phyloP scores from a whole-genome alignment of 2,888 invertebrate species.

The Oscheius myriophilus region DNA sequence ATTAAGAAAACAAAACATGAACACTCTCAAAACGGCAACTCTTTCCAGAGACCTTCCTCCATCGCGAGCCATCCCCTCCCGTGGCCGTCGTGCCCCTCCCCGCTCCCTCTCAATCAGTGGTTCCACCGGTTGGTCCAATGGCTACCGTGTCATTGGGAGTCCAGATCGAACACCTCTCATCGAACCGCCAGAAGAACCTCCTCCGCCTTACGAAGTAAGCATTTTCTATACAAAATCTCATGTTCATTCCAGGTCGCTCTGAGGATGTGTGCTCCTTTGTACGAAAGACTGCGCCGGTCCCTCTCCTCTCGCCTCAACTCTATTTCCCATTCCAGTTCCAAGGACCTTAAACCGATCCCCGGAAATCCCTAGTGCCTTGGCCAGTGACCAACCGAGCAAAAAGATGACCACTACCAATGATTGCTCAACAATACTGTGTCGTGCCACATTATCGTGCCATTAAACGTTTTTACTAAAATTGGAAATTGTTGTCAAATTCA shows the following conservation, averaged over 20 bases:
- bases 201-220: conserved; percentile 67
- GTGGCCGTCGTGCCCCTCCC: conserved; percentile 28
- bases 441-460: too few relatives aligned
- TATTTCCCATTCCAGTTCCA: conserved; percentile 59
- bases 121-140: conserved; percentile 42
- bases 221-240: background rate
- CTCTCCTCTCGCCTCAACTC: conserved; percentile 54
- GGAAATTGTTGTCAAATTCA: too few relatives aligned
- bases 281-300: conserved; percentile 60
- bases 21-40: background rate
- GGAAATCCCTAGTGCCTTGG: conserved; percentile 25
- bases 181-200: conserved; percentile 59
- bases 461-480: too few relatives aligned
- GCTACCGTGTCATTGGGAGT: conserved; percentile 35
- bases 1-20: background rate
- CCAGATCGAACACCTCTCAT: conserved; percentile 30
- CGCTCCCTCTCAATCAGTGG: conserved; percentile 46
- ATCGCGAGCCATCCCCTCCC: conserved; percentile 16
- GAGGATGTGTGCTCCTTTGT: conserved; percentile 72
- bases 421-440: too few relatives aligned
- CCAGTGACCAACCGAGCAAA: conserved; percentile 4
- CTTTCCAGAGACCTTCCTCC: conserved; percentile 15
- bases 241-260: conserved; percentile 75
- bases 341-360: conserved; percentile 51
- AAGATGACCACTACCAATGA: too few relatives aligned